These are phyloP conservation scores for Escarpia spicata DNA, from an alignment of 2,888 invertebrate species.

Conservation along the genomic window DNA sequence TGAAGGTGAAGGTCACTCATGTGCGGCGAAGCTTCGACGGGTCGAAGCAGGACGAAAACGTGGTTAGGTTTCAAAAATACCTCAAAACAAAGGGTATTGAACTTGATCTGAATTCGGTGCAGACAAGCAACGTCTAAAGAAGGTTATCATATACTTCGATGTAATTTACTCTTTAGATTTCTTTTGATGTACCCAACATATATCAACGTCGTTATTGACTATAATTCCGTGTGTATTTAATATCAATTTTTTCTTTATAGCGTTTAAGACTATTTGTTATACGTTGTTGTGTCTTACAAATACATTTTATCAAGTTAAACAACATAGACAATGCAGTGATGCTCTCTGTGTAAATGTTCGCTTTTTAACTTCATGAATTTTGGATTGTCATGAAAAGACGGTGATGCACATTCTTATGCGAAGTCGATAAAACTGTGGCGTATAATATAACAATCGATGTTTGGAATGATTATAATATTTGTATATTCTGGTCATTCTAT, in stretches of 20 bases:
- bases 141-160: background rate
- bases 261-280: background rate
- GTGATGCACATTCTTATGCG: background rate
- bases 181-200: background rate
- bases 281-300: background rate
- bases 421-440: background rate
- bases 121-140: slow-evolving; percentile 55
- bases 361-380: background rate
- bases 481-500: background rate
- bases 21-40: slow-evolving; percentile 13
- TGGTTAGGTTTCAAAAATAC: slow-evolving; percentile 56
- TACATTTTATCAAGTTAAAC: background rate
- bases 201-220: background rate
- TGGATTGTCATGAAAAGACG: background rate
- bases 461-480: background rate
- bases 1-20: background rate
- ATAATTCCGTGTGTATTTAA: background rate
- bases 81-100: slow-evolving; percentile 54
- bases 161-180: slow-evolving; percentile 1
- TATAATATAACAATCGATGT: background rate
- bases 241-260: background rate
- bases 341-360: background rate
- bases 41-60: slow-evolving; percentile 40
- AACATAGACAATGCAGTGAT: background rate
- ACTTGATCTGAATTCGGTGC: slow-evolving; percentile 55